Percentiles rank a stretch among this genome's conserved stretches.
These are phyloP conservation scores for Alectura lathami DNA, from an alignment of 2,113 vertebrate species.

Conservation along the genomic window DNA sequence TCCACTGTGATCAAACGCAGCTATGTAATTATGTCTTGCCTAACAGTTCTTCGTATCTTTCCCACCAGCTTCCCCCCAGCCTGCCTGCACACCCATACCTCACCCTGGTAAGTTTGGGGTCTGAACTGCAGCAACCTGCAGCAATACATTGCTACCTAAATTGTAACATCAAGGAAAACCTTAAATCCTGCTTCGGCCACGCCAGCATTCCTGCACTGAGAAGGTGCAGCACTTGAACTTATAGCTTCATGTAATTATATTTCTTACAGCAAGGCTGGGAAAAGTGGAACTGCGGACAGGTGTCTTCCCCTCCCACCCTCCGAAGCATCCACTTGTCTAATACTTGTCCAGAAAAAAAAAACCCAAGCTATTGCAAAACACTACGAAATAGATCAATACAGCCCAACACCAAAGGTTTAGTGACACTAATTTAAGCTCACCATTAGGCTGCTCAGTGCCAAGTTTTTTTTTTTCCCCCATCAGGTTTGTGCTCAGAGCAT, in stretches of 20 bases:
- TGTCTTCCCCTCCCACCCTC: background rate
- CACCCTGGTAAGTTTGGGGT: background rate
- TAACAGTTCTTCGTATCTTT: background rate
- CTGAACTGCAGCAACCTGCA: background rate
- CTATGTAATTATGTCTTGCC: background rate
- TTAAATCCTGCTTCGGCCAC: background rate
- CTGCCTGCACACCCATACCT: background rate
- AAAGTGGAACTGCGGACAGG: background rate
- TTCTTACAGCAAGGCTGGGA: background rate
- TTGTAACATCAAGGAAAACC: background rate
- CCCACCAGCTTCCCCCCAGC: background rate
- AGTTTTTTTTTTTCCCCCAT: background rate
- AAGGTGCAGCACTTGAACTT: background rate
- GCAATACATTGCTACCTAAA: background rate
- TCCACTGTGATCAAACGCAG: background rate
- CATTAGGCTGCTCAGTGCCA: background rate
- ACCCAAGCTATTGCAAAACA: background rate
- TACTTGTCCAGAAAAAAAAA: background rate
- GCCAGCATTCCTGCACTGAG: background rate
- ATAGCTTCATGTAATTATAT: accelerated
- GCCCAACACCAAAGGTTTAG: background rate
- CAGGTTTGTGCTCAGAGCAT: background rate
- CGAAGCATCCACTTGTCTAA: background rate
- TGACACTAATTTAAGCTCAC: background rate
- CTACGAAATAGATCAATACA: background rate